Evolutionary conservation across 2,888 invertebrate genomes (phyloP).

Genomic region (Deladenus siricidicola): DNA sequence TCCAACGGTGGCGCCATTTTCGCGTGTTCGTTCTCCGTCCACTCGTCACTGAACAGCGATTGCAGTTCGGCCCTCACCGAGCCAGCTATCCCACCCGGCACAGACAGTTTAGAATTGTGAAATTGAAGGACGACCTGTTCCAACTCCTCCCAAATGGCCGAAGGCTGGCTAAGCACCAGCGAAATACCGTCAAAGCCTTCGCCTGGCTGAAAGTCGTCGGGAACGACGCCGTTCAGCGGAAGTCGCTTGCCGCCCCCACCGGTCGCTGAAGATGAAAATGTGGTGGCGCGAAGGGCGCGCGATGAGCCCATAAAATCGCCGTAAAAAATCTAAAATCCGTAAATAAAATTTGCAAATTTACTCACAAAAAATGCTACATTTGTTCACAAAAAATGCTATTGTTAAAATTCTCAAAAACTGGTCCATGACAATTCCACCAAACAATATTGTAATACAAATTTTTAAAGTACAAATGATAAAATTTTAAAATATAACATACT

Average conservation of each 20-base stretch:
- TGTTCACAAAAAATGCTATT: too few species aligned
- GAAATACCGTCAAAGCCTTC: not conserved
- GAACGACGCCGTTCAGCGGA: not conserved
- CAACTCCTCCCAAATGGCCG: not conserved
- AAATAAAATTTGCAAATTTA: not conserved
- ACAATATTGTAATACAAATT: too few species aligned
- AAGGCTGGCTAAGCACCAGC: not conserved
- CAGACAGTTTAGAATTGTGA: not conserved
- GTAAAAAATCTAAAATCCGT: not conserved
- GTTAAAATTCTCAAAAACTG: too few species aligned
- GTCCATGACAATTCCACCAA: too few species aligned
- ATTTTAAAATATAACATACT: too few species aligned
- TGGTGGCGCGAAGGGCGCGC: not conserved
- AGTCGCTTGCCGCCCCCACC: not conserved
- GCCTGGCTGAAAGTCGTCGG: not conserved
- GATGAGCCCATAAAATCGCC: conserved; percentile 3
- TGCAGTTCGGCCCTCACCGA: not conserved
- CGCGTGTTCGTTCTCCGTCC: not conserved
- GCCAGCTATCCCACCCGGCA: not conserved
- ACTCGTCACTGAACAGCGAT: conserved; percentile 2
- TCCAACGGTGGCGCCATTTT: conserved; percentile 2
- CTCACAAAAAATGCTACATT: too few species aligned
- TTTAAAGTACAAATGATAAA: too few species aligned
- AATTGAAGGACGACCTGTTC: not conserved
- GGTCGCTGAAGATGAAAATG: not conserved